Evolutionary conservation across 1,140 invertebrate genomes (phyloP).

Genomic region (Metopolophium dirhodum): DNA sequence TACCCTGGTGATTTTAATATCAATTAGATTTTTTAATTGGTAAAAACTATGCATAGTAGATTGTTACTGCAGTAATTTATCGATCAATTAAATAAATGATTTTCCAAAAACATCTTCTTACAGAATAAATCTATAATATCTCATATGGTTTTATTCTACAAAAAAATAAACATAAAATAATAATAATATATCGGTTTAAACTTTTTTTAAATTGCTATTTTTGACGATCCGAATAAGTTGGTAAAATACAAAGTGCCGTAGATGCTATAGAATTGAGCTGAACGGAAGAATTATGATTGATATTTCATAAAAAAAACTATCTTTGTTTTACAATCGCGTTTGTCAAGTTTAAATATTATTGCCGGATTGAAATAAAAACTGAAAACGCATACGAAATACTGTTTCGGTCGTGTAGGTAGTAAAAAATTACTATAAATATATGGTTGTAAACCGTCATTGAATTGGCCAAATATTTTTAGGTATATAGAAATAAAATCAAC

Average conservation of each 20-base stretch:
- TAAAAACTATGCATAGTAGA: background rate
- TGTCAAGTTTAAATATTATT: constrained; percentile 17
- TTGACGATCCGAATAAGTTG: background rate
- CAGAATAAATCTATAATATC: background rate
- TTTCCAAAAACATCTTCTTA: background rate
- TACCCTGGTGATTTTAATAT: background rate
- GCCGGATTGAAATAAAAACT: constrained; percentile 20
- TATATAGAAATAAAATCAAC: background rate
- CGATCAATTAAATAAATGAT: background rate
- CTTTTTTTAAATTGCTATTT: background rate
- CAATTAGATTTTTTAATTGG: background rate
- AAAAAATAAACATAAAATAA: background rate
- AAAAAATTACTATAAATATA: constrained; percentile 11
- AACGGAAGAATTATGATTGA: constrained; percentile 5
- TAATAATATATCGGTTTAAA: background rate
- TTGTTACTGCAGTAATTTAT: background rate
- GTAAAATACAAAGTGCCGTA: background rate
- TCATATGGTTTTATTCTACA: background rate
- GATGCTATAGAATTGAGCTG: background rate
- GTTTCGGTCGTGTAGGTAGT: background rate
- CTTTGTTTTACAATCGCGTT: constrained; percentile 12
- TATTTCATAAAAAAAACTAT: constrained; percentile 19
- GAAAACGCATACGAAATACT: background rate
- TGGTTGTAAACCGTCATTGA: constrained; percentile 15
- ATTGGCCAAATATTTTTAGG: background rate